Evolutionary conservation across 2,797 vertebrate genomes (phyloP).

Genomic region (Amphiprion clarkii): DNA sequence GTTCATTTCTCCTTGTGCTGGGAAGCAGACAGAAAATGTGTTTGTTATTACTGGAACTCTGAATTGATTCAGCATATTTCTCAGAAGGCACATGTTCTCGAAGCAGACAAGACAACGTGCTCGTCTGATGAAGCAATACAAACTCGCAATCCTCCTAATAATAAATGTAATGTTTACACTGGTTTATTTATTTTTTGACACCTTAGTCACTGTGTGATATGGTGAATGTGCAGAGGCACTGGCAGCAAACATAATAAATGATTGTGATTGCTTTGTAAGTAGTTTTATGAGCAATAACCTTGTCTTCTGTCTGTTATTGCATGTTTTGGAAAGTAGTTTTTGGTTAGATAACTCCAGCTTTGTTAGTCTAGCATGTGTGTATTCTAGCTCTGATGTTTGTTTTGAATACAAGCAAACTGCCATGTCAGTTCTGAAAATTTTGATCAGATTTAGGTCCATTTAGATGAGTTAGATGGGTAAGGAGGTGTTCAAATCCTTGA

Average conservation of each 20-base stretch:
- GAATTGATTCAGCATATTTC: constrained; percentile 44
- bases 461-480: no score
- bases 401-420: neutral
- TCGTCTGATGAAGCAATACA: neutral
- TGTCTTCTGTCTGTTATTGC: neutral
- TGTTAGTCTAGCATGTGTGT: neutral
- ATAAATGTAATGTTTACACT: no score
- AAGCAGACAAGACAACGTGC: constrained; percentile 6
- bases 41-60: constrained; percentile 12
- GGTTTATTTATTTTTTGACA: neutral
- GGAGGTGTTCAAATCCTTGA: neutral
- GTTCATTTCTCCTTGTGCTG: constrained; percentile 6
- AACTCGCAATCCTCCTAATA: neutral
- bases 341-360: neutral
- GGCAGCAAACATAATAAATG: neutral
- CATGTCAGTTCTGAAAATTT: neutral
- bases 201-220: neutral
- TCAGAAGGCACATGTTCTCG: constrained; percentile 38
- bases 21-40: constrained; percentile 17
- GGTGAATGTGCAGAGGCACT: neutral
- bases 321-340: neutral
- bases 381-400: neutral
- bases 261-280: neutral
- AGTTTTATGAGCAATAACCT: neutral
- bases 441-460: no score